Percentiles rank a stretch among this genome's conserved stretches.
Evolutionary conservation across 2,797 vertebrate genomes (phyloP).

Genomic region (Peromyscus melanophrys): DNA sequence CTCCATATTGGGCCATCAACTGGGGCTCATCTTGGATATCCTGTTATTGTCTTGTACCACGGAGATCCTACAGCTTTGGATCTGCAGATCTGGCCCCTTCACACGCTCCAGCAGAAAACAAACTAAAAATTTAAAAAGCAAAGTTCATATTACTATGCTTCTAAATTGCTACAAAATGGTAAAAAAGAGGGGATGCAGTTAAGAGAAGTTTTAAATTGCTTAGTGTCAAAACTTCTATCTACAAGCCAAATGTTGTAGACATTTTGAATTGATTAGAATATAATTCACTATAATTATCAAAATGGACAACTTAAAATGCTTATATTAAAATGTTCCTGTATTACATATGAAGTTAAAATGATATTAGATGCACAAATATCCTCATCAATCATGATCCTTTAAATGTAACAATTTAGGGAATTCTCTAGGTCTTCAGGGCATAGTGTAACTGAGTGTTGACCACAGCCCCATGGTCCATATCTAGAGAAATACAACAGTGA

Average conservation of each 20-base stretch:
- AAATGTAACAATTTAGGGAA: not conserved
- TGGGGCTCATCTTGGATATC: not conserved
- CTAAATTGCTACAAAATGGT: not conserved
- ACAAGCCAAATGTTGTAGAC: not conserved
- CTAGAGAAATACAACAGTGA: not conserved
- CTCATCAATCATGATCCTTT: not conserved
- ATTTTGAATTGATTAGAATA: not conserved
- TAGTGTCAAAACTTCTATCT: not conserved
- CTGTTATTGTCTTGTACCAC: not conserved
- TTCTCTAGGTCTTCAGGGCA: not conserved
- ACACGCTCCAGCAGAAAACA: not conserved
- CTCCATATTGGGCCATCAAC: not conserved
- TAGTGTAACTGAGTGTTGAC: not conserved
- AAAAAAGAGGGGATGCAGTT: not conserved
- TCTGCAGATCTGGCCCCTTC: not conserved
- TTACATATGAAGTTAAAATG: not conserved
- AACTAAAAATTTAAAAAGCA: not conserved
- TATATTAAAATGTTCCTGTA: not conserved
- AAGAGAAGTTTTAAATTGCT: not conserved
- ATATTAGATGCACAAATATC: not conserved
- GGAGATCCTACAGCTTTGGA: not conserved
- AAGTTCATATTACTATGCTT: not conserved
- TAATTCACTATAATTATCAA: not conserved
- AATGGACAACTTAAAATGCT: slow-evolving; percentile 9
- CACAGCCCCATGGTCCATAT: not conserved